Percentiles rank a stretch among this genome's conserved stretches.
Evolutionary conservation across 2,113 vertebrate genomes (phyloP).

Genomic region (Zapornia atra): DNA sequence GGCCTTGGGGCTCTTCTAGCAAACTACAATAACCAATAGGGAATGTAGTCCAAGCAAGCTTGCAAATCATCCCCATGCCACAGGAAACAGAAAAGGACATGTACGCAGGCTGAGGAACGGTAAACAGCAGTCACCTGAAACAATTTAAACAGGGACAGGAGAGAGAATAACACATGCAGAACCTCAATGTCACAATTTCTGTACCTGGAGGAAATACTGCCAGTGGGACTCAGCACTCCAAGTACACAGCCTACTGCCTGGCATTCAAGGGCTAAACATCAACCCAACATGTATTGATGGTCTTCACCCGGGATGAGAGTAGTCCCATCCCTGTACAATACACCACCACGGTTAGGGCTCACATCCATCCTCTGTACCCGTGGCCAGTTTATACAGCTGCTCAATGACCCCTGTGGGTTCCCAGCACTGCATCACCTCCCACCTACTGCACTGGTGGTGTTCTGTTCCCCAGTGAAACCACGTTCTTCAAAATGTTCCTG

Average conservation of each 20-base stretch:
- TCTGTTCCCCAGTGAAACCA: neutral
- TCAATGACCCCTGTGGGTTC: fast-evolving
- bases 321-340: neutral
- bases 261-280: neutral
- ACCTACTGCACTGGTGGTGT: neutral
- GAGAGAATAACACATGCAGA: neutral
- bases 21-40: neutral
- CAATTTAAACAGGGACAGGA: neutral
- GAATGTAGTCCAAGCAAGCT: neutral
- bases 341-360: neutral
- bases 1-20: neutral
- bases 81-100: neutral
- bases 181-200: neutral
- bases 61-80: neutral
- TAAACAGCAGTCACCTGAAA: neutral
- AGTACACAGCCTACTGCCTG: neutral
- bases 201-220: neutral
- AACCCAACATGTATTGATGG: neutral
- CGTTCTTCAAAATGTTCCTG: neutral
- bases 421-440: neutral
- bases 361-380: neutral
- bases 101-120: neutral
- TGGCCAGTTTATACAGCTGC: neutral
- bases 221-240: neutral
- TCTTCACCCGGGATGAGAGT: neutral